These are phyloP conservation scores for Syngnathoides biaculeatus DNA, from an alignment of 2,113 vertebrate species.

Conservation along the genomic window DNA sequence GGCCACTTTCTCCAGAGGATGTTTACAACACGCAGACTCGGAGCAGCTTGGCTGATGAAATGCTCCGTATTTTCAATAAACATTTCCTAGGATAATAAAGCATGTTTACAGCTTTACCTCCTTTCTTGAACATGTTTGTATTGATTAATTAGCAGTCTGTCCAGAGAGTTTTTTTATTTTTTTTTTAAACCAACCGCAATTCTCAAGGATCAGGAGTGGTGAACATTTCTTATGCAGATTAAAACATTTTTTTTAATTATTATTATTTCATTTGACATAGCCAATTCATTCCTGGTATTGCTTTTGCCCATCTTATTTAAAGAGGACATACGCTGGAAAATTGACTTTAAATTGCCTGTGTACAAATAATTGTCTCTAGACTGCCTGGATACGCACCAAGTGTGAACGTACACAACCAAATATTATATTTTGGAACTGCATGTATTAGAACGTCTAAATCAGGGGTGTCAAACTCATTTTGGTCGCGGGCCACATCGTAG, in stretches of 20 bases:
- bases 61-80: constrained; percentile 37
- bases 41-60: constrained; percentile 29
- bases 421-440: no score
- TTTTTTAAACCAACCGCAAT: not conserved
- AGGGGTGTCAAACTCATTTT: no score
- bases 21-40: constrained; percentile 39
- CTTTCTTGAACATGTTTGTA: constrained; percentile 11
- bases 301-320: no score
- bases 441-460: no score
- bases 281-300: no score
- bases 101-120: constrained; percentile 18
- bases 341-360: no score
- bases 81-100: constrained; percentile 42
- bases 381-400: no score
- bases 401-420: no score
- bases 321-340: no score
- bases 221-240: not conserved
- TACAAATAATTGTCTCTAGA: no score
- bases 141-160: not conserved
- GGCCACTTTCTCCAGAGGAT: constrained; percentile 58
- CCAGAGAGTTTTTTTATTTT: not conserved
- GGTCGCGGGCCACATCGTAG: no score
- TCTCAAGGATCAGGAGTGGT: not conserved
- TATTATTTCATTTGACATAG: not conserved
- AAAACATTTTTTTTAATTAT: no score